Percentiles rank a stretch among this genome's conserved stretches.
Evolutionary conservation across 1,140 invertebrate species (phyloP).

Genomic region (Pectinophora gossypiella): DNA sequence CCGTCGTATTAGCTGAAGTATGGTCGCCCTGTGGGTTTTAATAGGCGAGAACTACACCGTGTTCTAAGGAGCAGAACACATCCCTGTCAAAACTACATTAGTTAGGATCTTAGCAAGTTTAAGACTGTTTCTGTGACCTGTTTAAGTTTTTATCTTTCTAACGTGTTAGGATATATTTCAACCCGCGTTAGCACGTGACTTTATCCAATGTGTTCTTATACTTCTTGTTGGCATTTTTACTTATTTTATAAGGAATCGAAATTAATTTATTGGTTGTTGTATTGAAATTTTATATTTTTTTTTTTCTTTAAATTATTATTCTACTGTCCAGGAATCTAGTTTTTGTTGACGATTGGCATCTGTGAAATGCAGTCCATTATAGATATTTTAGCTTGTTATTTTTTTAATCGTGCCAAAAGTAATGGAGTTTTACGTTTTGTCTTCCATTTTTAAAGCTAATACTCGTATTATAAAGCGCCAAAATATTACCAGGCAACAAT

Average conservation of each 20-base stretch:
- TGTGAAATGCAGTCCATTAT: constrained; percentile 63
- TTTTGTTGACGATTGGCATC: constrained; percentile 60
- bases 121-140: constrained; percentile 75
- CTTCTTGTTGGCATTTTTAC: constrained; percentile 75
- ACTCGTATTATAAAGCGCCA: neutral
- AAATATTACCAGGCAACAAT: neutral
- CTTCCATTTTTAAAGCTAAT: constrained; percentile 52
- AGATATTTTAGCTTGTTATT: constrained; percentile 16
- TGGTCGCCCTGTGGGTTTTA: constrained; percentile 38
- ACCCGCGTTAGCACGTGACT: constrained; percentile 37
- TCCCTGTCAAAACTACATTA: constrained; percentile 71
- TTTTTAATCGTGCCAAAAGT: constrained; percentile 44
- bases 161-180: constrained; percentile 53
- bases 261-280: constrained; percentile 76
- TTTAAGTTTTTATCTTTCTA: constrained; percentile 69
- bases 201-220: constrained; percentile 73
- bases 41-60: constrained; percentile 56
- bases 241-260: constrained; percentile 75
- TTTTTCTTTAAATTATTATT: constrained; percentile 70
- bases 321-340: constrained; percentile 45
- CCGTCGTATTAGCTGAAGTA: no score
- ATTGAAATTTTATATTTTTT: constrained; percentile 71
- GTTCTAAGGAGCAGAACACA: constrained; percentile 73
- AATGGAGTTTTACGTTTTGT: constrained; percentile 46
- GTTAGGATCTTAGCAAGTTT: constrained; percentile 73